phyloP scores from a whole-genome alignment of 2,888 invertebrate genomes.

The Cheiracanthium punctorium region DNA sequence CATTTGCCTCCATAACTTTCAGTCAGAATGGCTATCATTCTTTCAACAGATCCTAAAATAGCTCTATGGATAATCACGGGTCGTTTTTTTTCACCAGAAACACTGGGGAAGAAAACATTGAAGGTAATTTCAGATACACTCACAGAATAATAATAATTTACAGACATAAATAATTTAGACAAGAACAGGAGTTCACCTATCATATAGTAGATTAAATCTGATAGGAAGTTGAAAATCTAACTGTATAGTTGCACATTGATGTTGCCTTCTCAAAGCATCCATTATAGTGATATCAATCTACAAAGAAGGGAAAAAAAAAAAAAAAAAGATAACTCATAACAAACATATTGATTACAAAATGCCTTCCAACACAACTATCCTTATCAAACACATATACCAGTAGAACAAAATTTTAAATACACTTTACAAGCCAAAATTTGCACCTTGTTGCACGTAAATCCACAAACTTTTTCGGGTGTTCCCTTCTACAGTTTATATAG shows the following conservation, averaged over 20 bases:
- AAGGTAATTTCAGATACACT: background rate
- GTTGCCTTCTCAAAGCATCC: slow-evolving; percentile 91
- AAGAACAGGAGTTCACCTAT: slow-evolving; percentile 80
- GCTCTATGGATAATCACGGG: slow-evolving; percentile 99
- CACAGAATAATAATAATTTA: background rate
- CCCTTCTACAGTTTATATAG: no score
- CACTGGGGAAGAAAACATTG: slow-evolving; percentile 79
- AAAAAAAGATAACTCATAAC: no score
- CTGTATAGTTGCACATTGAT: slow-evolving; percentile 99
- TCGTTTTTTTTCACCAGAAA: slow-evolving; percentile 89
- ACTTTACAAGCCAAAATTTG: no score
- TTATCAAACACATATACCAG: no score
- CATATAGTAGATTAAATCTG: slow-evolving; percentile 88
- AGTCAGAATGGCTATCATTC: slow-evolving; percentile 97
- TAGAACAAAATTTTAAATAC: no score
- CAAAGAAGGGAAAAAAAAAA: slow-evolving; percentile 36
- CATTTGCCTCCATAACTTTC: slow-evolving; percentile 99
- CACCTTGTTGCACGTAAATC: no score
- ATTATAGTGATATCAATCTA: slow-evolving; percentile 95
- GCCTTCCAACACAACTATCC: no score
- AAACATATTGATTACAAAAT: no score
- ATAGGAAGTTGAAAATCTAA: slow-evolving; percentile 98
- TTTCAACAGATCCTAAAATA: slow-evolving; percentile 96
- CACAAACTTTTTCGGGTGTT: no score
- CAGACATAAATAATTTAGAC: background rate